These are phyloP conservation scores for Podilymbus podiceps DNA, from an alignment of 2,113 vertebrate species.

Conservation along the genomic window DNA sequence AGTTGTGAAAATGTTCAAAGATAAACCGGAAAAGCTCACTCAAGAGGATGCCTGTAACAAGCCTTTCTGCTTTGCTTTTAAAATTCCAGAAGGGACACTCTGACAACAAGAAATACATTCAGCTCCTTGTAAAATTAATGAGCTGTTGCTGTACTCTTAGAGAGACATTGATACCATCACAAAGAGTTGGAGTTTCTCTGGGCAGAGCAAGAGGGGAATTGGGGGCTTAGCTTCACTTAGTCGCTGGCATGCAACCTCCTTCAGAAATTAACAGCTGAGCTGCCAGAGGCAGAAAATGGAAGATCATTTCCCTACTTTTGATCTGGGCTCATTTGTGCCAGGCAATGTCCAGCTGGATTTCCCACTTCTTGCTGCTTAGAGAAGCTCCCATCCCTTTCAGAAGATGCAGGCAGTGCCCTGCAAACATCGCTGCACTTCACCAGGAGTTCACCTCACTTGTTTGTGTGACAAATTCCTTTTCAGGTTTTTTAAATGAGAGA, in stretches of 20 bases:
- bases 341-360: not conserved
- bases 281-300: not conserved
- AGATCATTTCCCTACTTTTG: not conserved
- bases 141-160: not conserved
- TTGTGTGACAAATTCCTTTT: not conserved
- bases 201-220: not conserved
- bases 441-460: not conserved
- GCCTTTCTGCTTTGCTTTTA: slow-evolving; percentile 1
- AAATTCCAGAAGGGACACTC: not conserved
- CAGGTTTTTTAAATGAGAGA: not conserved
- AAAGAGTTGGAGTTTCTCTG: not conserved
- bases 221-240: not conserved
- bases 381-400: not conserved
- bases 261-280: not conserved
- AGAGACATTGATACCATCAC: not conserved
- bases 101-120: not conserved
- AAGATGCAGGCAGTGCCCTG: not conserved
- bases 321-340: not conserved
- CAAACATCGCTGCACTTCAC: fast-evolving
- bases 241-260: not conserved
- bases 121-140: slow-evolving; percentile 27
- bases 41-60: not conserved
- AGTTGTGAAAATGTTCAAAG: not conserved
- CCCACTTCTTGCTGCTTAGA: not conserved
- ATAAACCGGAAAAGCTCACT: not conserved